Conservation (phyloP, 2,888 invertebrate species). For the Trichopria drosophilae region DNA sequence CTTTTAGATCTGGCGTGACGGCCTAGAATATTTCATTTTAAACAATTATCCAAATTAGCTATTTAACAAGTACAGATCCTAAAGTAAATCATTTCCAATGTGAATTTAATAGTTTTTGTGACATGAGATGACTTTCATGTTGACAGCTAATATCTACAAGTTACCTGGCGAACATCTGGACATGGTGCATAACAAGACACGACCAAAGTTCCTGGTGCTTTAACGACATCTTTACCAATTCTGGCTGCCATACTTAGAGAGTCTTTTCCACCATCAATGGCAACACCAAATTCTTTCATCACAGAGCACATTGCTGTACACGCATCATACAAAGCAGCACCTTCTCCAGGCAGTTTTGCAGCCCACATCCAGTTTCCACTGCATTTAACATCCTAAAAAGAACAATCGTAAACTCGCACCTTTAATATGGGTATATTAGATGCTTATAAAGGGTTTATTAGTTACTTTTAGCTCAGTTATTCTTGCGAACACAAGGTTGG, state of each 20-base stretch:
- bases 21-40: constrained; percentile 51
- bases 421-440: no score
- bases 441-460: neutral
- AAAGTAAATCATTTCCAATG: no score
- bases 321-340: constrained; percentile 83
- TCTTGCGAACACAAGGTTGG: constrained; percentile 82
- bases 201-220: constrained; percentile 87
- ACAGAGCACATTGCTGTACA: constrained; percentile 85
- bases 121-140: no score
- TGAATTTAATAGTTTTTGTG: no score
- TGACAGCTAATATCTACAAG: no score
- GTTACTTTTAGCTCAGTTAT: constrained; percentile 62
- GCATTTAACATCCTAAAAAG: constrained; percentile 87
- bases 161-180: constrained; percentile 76
- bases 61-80: no score
- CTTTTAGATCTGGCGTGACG: constrained; percentile 90
- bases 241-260: constrained; percentile 96
- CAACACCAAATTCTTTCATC: constrained; percentile 82
- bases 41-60: neutral
- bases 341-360: constrained; percentile 91
- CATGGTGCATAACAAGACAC: constrained; percentile 97
- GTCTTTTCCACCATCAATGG: constrained; percentile 96
- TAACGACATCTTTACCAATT: constrained; percentile 70
- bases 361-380: constrained; percentile 99
- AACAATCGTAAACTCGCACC: no score